A percentile compares a stretch with the other conserved stretches of the same genome.
These are phyloP conservation scores for Lepidurus packardi DNA, from an alignment of 1,140 invertebrate genomes.

Conservation along the genomic window DNA sequence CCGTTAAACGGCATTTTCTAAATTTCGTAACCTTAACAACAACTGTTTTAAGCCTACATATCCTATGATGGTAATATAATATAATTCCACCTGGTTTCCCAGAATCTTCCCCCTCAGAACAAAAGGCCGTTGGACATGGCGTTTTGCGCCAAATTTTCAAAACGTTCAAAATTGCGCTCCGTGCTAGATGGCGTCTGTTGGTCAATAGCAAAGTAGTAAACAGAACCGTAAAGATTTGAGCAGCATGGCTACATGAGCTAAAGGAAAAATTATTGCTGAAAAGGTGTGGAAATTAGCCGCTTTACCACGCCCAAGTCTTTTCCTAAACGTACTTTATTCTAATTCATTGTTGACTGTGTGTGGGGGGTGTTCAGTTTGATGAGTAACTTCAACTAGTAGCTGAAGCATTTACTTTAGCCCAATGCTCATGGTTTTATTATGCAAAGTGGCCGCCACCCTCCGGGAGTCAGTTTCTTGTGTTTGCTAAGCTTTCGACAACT, in stretches of 20 bases:
- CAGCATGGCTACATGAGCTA: too few species aligned
- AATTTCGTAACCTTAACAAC: background rate
- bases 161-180: too few species aligned
- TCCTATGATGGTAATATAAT: background rate
- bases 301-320: background rate
- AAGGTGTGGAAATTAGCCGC: too few species aligned
- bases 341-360: background rate
- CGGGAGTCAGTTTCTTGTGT: slow-evolving; percentile 4
- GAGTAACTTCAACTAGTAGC: slow-evolving; percentile 1
- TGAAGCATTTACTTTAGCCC: background rate
- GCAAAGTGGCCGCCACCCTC: slow-evolving; percentile 12
- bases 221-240: too few species aligned
- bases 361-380: background rate
- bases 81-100: too few species aligned
- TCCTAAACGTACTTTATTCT: background rate
- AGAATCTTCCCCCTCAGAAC: too few species aligned
- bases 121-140: too few species aligned
- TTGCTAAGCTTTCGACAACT: slow-evolving; percentile 19
- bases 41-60: background rate
- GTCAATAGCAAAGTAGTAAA: too few species aligned
- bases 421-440: slow-evolving; percentile 7
- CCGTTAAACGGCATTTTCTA: background rate
- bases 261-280: too few species aligned
- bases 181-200: too few species aligned
- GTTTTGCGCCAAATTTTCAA: too few species aligned